Percentiles rank a stretch among this genome's conserved stretches.
Evolutionary conservation across 2,888 invertebrate genomes (phyloP).

Genomic region (Amphipyra tragopoginis): DNA sequence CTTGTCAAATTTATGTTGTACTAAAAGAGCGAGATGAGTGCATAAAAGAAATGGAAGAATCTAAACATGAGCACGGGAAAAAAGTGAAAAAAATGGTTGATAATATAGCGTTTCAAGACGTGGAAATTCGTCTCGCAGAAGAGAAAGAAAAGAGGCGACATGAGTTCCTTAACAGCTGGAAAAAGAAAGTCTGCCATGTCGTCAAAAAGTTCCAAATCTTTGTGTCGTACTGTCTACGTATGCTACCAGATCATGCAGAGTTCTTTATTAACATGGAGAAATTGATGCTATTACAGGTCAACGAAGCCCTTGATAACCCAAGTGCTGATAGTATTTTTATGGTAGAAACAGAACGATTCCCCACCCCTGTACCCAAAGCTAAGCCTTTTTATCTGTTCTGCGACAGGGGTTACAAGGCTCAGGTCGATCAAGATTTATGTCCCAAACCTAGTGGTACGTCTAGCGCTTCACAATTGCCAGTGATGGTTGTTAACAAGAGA

Average conservation of each 20-base stretch:
- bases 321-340: constrained; percentile 74
- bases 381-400: constrained; percentile 81
- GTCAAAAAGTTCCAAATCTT: constrained; percentile 83
- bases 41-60: constrained; percentile 68
- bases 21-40: constrained; percentile 80
- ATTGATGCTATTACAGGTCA: constrained; percentile 80
- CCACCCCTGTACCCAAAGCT: constrained; percentile 70
- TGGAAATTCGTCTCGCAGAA: constrained; percentile 69
- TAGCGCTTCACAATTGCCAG: constrained; percentile 77
- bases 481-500: constrained; percentile 79
- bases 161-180: constrained; percentile 74
- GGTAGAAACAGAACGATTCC: constrained; percentile 61
- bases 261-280: constrained; percentile 85
- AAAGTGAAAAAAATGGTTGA: constrained; percentile 69
- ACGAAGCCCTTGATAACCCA: constrained; percentile 73
- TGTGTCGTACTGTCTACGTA: constrained; percentile 77
- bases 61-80: constrained; percentile 72
- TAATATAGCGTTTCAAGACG: constrained; percentile 69
- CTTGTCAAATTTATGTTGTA: constrained; percentile 83
- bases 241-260: constrained; percentile 80
- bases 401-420: constrained; percentile 73
- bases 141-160: constrained; percentile 71
- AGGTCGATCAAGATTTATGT: constrained; percentile 73
- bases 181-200: constrained; percentile 80
- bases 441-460: constrained; percentile 74